Conservation (phyloP, 2,797 vertebrate species). For the Gadopsis bispinosus region DNA sequence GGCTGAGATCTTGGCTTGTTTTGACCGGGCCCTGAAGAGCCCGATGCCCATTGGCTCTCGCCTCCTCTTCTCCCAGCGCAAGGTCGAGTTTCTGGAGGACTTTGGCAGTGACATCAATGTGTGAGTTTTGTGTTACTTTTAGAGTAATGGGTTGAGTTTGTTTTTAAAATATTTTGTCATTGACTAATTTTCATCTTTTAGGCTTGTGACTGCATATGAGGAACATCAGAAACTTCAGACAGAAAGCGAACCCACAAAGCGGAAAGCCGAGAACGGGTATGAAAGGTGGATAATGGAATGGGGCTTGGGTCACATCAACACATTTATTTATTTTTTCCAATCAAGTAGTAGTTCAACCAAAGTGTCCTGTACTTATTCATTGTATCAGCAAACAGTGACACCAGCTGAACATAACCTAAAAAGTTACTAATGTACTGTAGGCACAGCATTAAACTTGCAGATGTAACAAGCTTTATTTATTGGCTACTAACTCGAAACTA, state of each 20-base stretch:
- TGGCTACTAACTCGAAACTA: background rate
- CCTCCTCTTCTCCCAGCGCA: conserved; percentile 94
- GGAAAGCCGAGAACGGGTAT: conserved; percentile 95
- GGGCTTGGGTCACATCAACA: conserved; percentile 23
- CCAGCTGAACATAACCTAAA: background rate
- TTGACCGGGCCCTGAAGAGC: conserved; percentile 92
- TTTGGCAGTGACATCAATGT: conserved; percentile 95
- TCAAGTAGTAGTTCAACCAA: background rate
- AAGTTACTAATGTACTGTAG: background rate
- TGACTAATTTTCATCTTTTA: conserved; percentile 54
- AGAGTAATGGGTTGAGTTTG: rapidly evolving
- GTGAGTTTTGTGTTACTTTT: conserved; percentile 80
- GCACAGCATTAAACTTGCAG: background rate
- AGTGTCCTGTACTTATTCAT: background rate
- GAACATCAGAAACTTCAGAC: conserved; percentile 93
- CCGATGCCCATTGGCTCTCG: conserved; percentile 90
- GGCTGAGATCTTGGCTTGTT: conserved; percentile 92
- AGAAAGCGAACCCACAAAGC: conserved; percentile 91
- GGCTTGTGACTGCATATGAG: conserved; percentile 92
- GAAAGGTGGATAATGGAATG: conserved; percentile 66
- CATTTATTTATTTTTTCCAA: background rate
- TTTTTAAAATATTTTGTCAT: background rate
- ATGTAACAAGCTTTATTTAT: background rate
- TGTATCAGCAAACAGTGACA: background rate
- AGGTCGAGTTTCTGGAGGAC: conserved; percentile 98